Base-by-base conservation (phyloP, 2,888 invertebrate genomes). In the Sericinus montela region DNA sequence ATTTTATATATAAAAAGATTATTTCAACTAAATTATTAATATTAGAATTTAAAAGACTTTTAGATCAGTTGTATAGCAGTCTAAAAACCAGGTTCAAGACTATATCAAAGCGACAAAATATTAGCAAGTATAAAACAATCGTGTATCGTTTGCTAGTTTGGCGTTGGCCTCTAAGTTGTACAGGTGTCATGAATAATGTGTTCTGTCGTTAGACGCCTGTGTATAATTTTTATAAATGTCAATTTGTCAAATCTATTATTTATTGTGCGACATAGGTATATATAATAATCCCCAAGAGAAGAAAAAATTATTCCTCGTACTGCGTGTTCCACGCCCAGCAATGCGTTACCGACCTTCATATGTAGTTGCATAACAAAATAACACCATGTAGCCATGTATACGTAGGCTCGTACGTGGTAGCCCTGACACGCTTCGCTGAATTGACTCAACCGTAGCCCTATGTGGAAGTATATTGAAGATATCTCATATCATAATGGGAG, bases 351-450 rank as follows among this genome's bases (percentile, higher is more conserved):
- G 62, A 57, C 63, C 67, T 64, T 66, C 62, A 56, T 19, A n/a
- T n/a, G n/a, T 52, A 57, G 53, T 62, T 67, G 64, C 67, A 67
- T 67, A 65, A 69, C 72, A 51, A 56, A 55, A 82, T 77, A 81
- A 63, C 70, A 71, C 72, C 81, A 78, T 19, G 19, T 82, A 73
- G 70, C 72, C 81, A 78, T 19, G 19, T 82, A 73, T 62, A 64
- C 60, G 57, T 58, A 60, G 38, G 53, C 45, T 47, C 45, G 69
- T 76, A 80, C 80, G 78, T 75, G 76, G 76, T 75, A 75, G 72
- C 86, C 86, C 77, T 87, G 86, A 87, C 86, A 87, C 70, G 79
- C 72, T 79, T 85, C 64, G 67, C 60, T 69, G 69, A 9, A 29
- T 19, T 15, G 29, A 30, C 30, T 23, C 25, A 25, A 15, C 37